Conservation (phyloP, 2,888 invertebrate species). For the Caenorhabditis doughertyi region DNA sequence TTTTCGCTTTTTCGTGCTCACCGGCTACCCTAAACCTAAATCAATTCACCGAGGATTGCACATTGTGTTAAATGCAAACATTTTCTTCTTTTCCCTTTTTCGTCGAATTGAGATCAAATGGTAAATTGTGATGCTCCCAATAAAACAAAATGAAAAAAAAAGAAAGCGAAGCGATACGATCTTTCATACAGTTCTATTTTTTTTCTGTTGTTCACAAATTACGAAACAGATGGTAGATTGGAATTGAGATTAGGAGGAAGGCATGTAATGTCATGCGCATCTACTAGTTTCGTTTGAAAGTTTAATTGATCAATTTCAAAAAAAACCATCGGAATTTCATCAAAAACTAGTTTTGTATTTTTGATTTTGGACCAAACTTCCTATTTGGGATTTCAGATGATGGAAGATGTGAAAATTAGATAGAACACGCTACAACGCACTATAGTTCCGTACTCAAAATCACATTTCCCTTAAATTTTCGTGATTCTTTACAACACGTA, state of each 20-base stretch:
- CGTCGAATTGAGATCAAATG: constrained; percentile 29
- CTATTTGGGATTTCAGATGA: background rate
- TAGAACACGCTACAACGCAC: constrained; percentile 9
- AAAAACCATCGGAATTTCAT: background rate
- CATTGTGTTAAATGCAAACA: constrained; percentile 62
- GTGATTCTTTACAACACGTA: constrained; percentile 1
- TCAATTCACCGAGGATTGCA: constrained; percentile 43
- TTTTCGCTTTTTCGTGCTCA: constrained; percentile 61
- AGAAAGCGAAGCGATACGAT: constrained; percentile 22
- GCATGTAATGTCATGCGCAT: constrained; percentile 15
- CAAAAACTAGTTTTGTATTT: background rate
- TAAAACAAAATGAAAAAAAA: constrained; percentile 3
- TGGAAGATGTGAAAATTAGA: constrained; percentile 28
- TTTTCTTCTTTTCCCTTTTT: constrained; percentile 27
- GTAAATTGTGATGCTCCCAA: constrained; percentile 15
- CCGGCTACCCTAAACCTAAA: constrained; percentile 58
- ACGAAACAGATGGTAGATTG: constrained; percentile 43
- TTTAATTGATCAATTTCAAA: constrained; percentile 6
- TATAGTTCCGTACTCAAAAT: constrained; percentile 43
- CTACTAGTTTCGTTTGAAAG: constrained; percentile 24
- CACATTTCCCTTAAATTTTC: constrained; percentile 4
- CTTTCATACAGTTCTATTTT: constrained; percentile 27
- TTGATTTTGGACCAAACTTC: background rate
- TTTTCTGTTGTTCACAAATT: constrained; percentile 37
- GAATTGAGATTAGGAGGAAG: constrained; percentile 7